phyloP scores from a whole-genome alignment of 2,888 invertebrate genomes.

The Cryptus viduatorius region DNA sequence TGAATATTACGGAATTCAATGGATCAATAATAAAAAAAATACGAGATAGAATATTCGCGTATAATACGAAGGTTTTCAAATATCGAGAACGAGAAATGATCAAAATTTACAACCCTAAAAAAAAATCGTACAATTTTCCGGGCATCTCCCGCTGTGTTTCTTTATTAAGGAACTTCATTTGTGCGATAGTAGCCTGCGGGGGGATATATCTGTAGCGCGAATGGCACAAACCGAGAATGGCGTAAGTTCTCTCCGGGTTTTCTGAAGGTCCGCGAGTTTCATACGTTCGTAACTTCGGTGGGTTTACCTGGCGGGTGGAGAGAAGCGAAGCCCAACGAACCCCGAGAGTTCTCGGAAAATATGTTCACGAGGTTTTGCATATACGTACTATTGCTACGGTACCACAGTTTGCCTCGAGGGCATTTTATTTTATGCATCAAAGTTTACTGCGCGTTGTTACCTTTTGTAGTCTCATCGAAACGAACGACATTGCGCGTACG shows the following conservation, averaged over 20 bases:
- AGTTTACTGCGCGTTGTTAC: conserved; percentile 3
- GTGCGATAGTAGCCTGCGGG: conserved; percentile 18
- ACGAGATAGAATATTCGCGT: background rate
- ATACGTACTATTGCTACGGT: too few species aligned
- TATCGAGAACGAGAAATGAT: background rate
- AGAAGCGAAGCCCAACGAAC: background rate
- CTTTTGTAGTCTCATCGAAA: background rate
- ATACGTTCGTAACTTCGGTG: conserved; percentile 31
- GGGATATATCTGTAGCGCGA: conserved; percentile 1
- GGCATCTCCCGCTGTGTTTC: conserved; percentile 35
- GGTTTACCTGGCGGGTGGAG: background rate
- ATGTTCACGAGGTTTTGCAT: background rate
- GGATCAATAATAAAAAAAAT: background rate
- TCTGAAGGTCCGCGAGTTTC: conserved; percentile 23
- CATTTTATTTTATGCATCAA: conserved; percentile 16
- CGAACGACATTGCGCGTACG: background rate
- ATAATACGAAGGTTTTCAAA: background rate
- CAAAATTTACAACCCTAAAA: background rate
- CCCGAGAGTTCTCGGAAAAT: conserved; percentile 8
- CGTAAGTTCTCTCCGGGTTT: conserved; percentile 27
- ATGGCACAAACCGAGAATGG: conserved; percentile 1
- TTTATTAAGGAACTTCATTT: conserved; percentile 56
- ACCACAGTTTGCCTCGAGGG: background rate
- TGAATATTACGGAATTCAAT: background rate
- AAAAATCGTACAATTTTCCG: background rate